Base-by-base conservation (phyloP, 2,888 invertebrate genomes). In the Thyatira batis region DNA sequence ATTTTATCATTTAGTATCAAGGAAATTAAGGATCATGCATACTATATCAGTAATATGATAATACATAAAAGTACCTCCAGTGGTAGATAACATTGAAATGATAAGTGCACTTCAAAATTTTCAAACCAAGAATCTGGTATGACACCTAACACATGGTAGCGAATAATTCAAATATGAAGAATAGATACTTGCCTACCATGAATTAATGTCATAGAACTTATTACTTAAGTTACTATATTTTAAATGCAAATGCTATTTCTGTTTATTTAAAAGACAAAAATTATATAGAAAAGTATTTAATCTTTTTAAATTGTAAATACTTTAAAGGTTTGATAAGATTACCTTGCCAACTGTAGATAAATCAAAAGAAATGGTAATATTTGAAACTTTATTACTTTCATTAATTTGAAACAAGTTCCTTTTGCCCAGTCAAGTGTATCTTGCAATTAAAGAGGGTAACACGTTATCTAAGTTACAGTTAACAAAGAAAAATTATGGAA, bases 401-500 rank as follows among this genome's bases (percentile, higher is more conserved):
- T 8, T 13, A 39, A 33, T 17, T 39, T 17, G 39, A n/a, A 39
- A 2, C 39, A 17, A 39, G 39, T 39, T 39, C 39, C 8, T 17
- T 17, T 13, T 17, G 8, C 33, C 39, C 39, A 39, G 39, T 39
- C 39, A 39, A 39, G 39, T 39, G 39, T 39, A 17, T 8, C 39
- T 39, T 43, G 17, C 20, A 44, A 11, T 23, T 20, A 50, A n/a
- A 23, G 27, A 17, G 13, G 25, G 27, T 28, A 27, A 13, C 9
- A 45, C 20, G n/a, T 25, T 11, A 39, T 17, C 30, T 46, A 51
- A 49, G 5, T 20, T 23, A 58, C 50, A 54, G 53, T 56, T 54
- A 55, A 64, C 58, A 65, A 67, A 70, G 60, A 61, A 56, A 49
- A 51, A 49, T 53, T 30, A 48, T 33, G 45, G 53, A 59, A 56